Conservation (phyloP, 2,797 vertebrate genomes). For the Crenuchus spilurus region DNA sequence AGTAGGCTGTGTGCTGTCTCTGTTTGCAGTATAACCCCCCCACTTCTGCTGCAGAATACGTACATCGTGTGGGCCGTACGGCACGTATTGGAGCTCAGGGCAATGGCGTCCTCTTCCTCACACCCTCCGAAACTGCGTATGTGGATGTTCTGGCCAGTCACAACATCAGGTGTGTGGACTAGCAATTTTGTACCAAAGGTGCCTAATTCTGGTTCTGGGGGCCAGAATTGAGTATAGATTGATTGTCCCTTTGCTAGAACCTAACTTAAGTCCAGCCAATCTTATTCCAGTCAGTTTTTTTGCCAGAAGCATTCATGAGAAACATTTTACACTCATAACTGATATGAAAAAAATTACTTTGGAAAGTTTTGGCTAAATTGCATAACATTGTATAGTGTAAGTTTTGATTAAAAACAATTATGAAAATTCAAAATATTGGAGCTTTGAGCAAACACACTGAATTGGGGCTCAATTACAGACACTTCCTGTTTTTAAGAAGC, state of each 20-base stretch:
- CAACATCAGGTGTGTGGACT: conserved; percentile 89
- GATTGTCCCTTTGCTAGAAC: not conserved
- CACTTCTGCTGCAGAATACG: conserved; percentile 84
- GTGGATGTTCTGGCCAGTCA: conserved; percentile 87
- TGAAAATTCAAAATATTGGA: too few species aligned
- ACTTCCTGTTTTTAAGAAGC: too few species aligned
- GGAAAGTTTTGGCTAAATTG: too few species aligned
- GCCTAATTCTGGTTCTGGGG: not conserved
- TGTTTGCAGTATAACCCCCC: conserved; percentile 86
- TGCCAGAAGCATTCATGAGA: too few species aligned
- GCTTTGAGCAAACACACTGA: too few species aligned
- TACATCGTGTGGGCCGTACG: conserved; percentile 92
- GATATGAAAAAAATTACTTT: too few species aligned
- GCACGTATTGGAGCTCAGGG: conserved; percentile 89
- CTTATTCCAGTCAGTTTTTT: too few species aligned
- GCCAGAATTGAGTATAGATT: not conserved
- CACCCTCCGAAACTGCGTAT: conserved; percentile 88
- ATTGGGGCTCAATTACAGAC: too few species aligned
- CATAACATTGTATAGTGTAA: too few species aligned
- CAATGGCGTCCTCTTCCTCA: conserved; percentile 91
- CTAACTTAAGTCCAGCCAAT: not conserved
- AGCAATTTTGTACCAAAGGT: not conserved
- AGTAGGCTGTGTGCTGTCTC: not conserved
- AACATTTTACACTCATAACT: too few species aligned
- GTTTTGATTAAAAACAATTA: too few species aligned